Conservation (phyloP, 1,140 invertebrate species). For the Drosophila funebris region DNA sequence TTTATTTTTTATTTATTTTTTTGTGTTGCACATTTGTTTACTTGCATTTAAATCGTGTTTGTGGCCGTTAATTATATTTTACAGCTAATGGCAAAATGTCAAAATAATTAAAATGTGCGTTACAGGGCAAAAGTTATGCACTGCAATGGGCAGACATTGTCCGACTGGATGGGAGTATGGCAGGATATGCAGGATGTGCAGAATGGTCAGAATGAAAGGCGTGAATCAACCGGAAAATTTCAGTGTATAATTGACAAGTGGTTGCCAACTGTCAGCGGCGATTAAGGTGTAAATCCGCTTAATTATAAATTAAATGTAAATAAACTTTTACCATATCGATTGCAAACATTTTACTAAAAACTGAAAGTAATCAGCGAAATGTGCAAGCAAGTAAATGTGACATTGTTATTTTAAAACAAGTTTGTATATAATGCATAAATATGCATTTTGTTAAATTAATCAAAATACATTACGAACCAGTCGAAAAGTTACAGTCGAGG, state of each 20-base stretch:
- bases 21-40: constrained; percentile 60
- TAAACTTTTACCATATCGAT: constrained; percentile 27
- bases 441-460: no score
- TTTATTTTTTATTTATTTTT: not conserved
- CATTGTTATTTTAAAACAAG: not conserved
- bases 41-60: constrained; percentile 73
- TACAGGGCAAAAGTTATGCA: constrained; percentile 32
- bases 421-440: no score
- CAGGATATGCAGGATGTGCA: no score
- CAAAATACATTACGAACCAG: no score
- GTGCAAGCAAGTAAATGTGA: no score
- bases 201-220: not conserved
- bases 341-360: not conserved
- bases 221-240: constrained; percentile 22
- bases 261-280: constrained; percentile 71
- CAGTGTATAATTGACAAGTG: constrained; percentile 62
- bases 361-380: not conserved
- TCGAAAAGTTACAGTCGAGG: no score
- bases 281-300: constrained; percentile 72
- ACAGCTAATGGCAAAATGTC: constrained; percentile 80
- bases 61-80: constrained; percentile 78
- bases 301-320: constrained; percentile 74
- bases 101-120: constrained; percentile 74
- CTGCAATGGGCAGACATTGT: not conserved
- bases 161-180: not conserved